These are phyloP conservation scores for Elymnias hypermnestra DNA, from an alignment of 1,140 invertebrate genomes.

Conservation along the genomic window DNA sequence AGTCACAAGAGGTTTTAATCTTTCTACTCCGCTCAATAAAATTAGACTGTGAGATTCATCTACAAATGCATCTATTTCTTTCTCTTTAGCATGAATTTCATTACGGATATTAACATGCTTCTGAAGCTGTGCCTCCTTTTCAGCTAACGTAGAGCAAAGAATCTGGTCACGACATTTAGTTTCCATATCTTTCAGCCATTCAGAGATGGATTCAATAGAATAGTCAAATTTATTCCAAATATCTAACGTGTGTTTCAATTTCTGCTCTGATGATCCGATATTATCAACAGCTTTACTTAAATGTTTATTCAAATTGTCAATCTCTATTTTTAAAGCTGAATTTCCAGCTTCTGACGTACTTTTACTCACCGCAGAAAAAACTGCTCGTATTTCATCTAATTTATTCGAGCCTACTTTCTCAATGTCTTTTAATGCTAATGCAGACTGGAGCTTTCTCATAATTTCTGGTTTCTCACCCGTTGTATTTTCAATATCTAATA, in stretches of 20 bases:
- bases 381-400: slow-evolving; percentile 81
- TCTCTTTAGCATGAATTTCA: slow-evolving; percentile 84
- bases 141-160: slow-evolving; percentile 85
- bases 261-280: slow-evolving; percentile 80
- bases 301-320: slow-evolving; percentile 81
- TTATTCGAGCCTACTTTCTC: slow-evolving; percentile 84
- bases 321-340: slow-evolving; percentile 84
- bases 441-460: slow-evolving; percentile 81
- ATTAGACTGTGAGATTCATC: slow-evolving; percentile 92
- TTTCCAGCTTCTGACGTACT: slow-evolving; percentile 89
- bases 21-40: slow-evolving; percentile 88
- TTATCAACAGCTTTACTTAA: slow-evolving; percentile 81
- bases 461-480: slow-evolving; percentile 90
- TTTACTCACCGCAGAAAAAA: slow-evolving; percentile 83
- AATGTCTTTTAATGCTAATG: slow-evolving; percentile 82
- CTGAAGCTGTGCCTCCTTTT: slow-evolving; percentile 88
- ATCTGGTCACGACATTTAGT: slow-evolving; percentile 89
- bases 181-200: slow-evolving; percentile 92
- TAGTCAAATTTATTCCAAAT: slow-evolving; percentile 94
- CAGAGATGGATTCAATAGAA: slow-evolving; percentile 85
- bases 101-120: slow-evolving; percentile 85
- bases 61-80: slow-evolving; percentile 90
- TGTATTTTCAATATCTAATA: slow-evolving; percentile 85
- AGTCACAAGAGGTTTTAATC: slow-evolving; percentile 90
- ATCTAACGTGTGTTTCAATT: slow-evolving; percentile 83